Conservation (phyloP, 2,797 vertebrate genomes). For the Sebastes variabilis region DNA sequence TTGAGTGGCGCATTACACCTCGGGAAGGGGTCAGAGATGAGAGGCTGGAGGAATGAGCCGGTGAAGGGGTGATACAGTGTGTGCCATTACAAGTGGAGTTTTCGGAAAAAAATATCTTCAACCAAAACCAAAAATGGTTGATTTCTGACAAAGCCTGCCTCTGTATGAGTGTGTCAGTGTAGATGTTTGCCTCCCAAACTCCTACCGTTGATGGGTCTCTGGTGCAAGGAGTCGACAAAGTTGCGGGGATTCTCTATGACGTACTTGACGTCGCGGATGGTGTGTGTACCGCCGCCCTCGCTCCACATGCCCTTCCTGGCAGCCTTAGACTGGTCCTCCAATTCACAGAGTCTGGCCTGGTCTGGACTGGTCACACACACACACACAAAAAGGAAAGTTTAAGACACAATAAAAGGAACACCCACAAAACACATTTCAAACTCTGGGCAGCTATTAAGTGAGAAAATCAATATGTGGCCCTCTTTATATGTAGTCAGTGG, state of each 20-base stretch:
- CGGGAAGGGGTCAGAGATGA: constrained; percentile 45
- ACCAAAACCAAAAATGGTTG: constrained; percentile 5
- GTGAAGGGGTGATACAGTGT: constrained; percentile 9
- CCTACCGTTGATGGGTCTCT: constrained; percentile 95
- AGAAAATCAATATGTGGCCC: neutral
- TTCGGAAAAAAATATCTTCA: neutral
- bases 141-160: constrained; percentile 3
- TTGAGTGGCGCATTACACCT: constrained; percentile 50
- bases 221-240: constrained; percentile 96
- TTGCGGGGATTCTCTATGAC: constrained; percentile 94
- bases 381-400: neutral
- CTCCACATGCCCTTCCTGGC: constrained; percentile 94
- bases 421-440: constrained; percentile 1
- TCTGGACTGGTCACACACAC: constrained; percentile 85
- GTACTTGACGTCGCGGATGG: constrained; percentile 93
- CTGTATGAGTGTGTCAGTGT: neutral
- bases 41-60: constrained; percentile 43
- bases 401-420: neutral
- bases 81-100: constrained; percentile 34
- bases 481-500: neutral
- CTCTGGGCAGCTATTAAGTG: neutral
- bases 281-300: constrained; percentile 90
- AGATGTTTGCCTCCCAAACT: neutral
- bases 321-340: constrained; percentile 92
- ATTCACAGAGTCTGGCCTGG: constrained; percentile 91